phyloP scores from a whole-genome alignment of 2,113 vertebrate species.

The Progne subis region DNA sequence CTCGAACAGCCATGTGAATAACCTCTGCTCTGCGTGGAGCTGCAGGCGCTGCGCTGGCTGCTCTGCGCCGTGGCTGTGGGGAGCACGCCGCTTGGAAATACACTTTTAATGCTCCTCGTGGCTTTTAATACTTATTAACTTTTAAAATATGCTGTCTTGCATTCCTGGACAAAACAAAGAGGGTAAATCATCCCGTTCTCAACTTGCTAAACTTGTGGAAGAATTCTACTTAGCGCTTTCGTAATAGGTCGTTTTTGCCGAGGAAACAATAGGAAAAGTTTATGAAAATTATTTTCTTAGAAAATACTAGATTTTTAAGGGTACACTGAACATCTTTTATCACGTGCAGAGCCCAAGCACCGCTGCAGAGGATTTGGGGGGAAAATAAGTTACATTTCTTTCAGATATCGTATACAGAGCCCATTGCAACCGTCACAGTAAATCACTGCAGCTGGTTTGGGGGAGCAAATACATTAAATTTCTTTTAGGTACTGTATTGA shows the following conservation, averaged over 20 bases:
- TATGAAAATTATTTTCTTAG: not conserved
- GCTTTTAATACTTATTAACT: not conserved
- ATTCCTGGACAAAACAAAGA: not conserved
- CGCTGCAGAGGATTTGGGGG: not conserved
- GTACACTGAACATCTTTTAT: not conserved
- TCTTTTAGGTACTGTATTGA: not conserved
- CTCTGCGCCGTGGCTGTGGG: not conserved
- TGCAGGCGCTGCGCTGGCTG: conserved; percentile 28
- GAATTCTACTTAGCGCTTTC: not conserved
- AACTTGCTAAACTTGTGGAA: conserved; percentile 11
- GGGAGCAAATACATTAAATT: not conserved
- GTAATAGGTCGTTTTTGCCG: not conserved
- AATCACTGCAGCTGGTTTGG: not conserved
- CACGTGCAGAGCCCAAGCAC: not conserved
- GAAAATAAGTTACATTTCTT: not conserved
- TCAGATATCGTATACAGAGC: not conserved
- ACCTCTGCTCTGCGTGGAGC: conserved; percentile 69
- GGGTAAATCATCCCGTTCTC: not conserved
- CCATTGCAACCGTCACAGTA: not conserved
- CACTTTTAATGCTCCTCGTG: not conserved
- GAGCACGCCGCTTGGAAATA: not conserved
- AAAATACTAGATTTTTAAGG: not conserved
- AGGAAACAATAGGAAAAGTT: not conserved
- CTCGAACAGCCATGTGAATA: conserved; percentile 75
- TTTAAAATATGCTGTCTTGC: not conserved